Evolutionary conservation across 1,140 invertebrate genomes (phyloP), one percentile per base, ranked within the genome.

Genomic region (Helicoverpa zea): DNA sequence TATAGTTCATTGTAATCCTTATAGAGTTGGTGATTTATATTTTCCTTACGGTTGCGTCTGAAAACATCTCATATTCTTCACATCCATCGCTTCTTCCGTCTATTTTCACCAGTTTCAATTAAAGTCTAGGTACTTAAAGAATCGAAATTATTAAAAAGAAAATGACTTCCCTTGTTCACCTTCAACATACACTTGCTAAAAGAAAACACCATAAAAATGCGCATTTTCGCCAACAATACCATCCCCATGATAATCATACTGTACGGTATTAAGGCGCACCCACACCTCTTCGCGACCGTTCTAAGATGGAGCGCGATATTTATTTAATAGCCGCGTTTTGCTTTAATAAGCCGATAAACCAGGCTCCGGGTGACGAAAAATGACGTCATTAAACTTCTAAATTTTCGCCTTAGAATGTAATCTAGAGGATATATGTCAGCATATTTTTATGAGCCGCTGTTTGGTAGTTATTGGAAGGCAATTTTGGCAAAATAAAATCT

Each of bases 261-360:
- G 14, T 73, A 58, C 18, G 11, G 16, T 56, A 72, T 73, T 43
- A 73, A 73, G 52, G 52, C 51, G 16, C 52, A 51, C 68, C 49
- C 49, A 54, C 70, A 73, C 70, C 35, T n/a, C 5, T 1, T 3
- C 18, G 56, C 73, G 54, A 43, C 72, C 56, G 51, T 30, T 51
- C 68, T 30, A 29, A 79, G 66, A 79, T 73, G 66, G n/a, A 9
- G 56, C 13, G 56, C 66, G 78, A 63, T 87, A 89, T 87, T 76
- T 76, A 76, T 63, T 88, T 88, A 86, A 91, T 86, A 75, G 83
- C 83, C 18, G 35, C 77, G 68, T 82, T 84, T 82, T 64, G 73
- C 83, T 87, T 87, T 90, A 88, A 90, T 89, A 91, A 87, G 87
- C 81, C 86, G 87, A 89, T 90, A 90, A 89, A 89, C 82, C 86